Percentiles rank a stretch among this genome's conserved stretches.
These are phyloP conservation scores for Papilio xuthus DNA, from an alignment of 1,140 invertebrate genomes.

Conservation along the genomic window DNA sequence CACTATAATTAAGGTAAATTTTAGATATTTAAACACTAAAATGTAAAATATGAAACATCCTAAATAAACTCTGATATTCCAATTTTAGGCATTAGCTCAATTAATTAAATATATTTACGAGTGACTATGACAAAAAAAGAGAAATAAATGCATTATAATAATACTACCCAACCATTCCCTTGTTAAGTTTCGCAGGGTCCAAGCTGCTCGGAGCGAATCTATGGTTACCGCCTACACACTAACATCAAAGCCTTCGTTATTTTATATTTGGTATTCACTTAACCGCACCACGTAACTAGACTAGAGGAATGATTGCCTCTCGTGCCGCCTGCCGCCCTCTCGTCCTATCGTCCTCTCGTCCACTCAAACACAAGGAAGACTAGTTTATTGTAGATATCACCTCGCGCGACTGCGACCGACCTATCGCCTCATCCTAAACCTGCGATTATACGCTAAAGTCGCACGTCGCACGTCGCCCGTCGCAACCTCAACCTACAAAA, in stretches of 20 bases:
- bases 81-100: slow-evolving; percentile 80
- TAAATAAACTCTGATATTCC: slow-evolving; percentile 82
- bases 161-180: slow-evolving; percentile 78
- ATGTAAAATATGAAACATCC: slow-evolving; percentile 81
- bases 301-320: slow-evolving; percentile 81
- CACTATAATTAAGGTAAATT: slow-evolving; percentile 81
- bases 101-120: slow-evolving; percentile 80
- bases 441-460: slow-evolving; percentile 50
- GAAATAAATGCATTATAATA: slow-evolving; percentile 81
- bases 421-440: neutral
- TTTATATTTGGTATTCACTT: slow-evolving; percentile 80
- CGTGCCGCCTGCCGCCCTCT: slow-evolving; percentile 54
- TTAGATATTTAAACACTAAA: slow-evolving; percentile 81
- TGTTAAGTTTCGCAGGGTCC: slow-evolving; percentile 69
- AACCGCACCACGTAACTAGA: slow-evolving; percentile 80
- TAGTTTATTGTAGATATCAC: slow-evolving; percentile 79
- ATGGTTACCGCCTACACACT: slow-evolving; percentile 67
- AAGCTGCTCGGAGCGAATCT: slow-evolving; percentile 76
- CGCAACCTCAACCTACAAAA: slow-evolving; percentile 68
- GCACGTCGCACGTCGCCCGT: neutral
- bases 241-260: slow-evolving; percentile 77
- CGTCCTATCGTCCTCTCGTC: slow-evolving; percentile 58
- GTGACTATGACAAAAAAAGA: slow-evolving; percentile 79
- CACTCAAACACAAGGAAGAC: slow-evolving; percentile 78
- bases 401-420: slow-evolving; percentile 72